Conservation (phyloP, 2,113 vertebrate genomes). For the Ancistrus triradiatus region DNA sequence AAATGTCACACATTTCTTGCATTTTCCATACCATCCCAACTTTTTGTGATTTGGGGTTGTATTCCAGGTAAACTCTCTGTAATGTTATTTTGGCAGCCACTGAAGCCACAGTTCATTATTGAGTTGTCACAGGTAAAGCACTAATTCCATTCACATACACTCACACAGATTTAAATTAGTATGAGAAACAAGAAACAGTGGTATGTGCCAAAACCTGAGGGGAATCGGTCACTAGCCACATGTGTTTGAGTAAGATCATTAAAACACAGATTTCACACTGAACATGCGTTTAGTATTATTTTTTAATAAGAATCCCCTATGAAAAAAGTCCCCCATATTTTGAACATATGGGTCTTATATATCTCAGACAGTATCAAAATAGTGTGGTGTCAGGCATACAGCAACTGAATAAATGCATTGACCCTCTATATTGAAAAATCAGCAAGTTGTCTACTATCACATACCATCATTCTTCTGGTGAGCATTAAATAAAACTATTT, state of each 20-base stretch:
- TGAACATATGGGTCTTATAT: slow-evolving; percentile 18
- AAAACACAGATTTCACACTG: slow-evolving; percentile 12
- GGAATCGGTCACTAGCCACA: slow-evolving; percentile 3
- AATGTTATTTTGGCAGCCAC: too few relatives aligned
- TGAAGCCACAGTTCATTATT: too few relatives aligned
- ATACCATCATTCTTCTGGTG: neutral
- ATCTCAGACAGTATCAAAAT: slow-evolving; percentile 8
- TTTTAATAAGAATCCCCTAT: slow-evolving; percentile 21
- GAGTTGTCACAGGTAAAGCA: neutral
- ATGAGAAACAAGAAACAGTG: slow-evolving; percentile 1
- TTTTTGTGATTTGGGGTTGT: too few relatives aligned
- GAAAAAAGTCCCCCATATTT: slow-evolving; percentile 8
- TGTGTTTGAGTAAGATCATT: neutral
- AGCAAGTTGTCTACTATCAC: neutral
- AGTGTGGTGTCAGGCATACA: neutral
- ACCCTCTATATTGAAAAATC: neutral
- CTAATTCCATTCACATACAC: neutral
- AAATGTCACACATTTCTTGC: too few relatives aligned
- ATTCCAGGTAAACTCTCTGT: too few relatives aligned
- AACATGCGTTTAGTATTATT: slow-evolving; percentile 26
- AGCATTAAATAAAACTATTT: neutral
- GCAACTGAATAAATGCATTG: neutral
- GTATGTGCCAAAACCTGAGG: neutral
- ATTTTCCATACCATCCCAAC: too few relatives aligned
- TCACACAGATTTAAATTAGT: slow-evolving; percentile 12